Conservation (phyloP, 2,113 vertebrate species). For the Prochilodus magdalenae region DNA sequence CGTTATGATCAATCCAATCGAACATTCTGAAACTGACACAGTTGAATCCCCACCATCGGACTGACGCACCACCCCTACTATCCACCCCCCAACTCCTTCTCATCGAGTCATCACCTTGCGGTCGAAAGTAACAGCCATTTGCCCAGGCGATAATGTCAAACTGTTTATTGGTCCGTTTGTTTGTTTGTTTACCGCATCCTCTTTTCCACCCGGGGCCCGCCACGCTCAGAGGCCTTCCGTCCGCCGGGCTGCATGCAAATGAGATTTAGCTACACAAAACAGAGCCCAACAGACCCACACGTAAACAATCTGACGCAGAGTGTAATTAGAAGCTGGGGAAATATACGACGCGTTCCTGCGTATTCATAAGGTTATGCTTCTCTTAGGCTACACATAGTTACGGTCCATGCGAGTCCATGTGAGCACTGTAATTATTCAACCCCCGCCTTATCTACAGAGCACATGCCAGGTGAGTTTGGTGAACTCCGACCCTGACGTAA, state of each 20-base stretch:
- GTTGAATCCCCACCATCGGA: no score
- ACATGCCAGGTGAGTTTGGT: no score
- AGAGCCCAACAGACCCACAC: neutral
- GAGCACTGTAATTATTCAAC: no score
- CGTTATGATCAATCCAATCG: no score
- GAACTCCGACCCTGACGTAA: no score
- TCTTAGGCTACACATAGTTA: no score
- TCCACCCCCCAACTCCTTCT: neutral
- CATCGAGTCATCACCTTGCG: neutral
- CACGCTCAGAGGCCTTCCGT: neutral
- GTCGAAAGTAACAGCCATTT: neutral
- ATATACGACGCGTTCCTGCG: no score
- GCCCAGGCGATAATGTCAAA: neutral
- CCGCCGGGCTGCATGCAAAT: neutral
- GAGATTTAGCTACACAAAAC: neutral
- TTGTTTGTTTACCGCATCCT: neutral
- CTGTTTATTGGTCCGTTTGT: neutral
- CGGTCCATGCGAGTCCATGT: no score
- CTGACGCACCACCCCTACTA: no score
- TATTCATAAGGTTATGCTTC: no score
- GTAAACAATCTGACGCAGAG: neutral
- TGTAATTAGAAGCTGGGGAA: slow-evolving; percentile 23
- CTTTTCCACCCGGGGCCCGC: neutral
- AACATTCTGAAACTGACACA: no score
- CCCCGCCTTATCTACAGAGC: no score